These are phyloP conservation scores for Drosophila obscura DNA, from an alignment of 1,140 invertebrate genomes.

Conservation along the genomic window DNA sequence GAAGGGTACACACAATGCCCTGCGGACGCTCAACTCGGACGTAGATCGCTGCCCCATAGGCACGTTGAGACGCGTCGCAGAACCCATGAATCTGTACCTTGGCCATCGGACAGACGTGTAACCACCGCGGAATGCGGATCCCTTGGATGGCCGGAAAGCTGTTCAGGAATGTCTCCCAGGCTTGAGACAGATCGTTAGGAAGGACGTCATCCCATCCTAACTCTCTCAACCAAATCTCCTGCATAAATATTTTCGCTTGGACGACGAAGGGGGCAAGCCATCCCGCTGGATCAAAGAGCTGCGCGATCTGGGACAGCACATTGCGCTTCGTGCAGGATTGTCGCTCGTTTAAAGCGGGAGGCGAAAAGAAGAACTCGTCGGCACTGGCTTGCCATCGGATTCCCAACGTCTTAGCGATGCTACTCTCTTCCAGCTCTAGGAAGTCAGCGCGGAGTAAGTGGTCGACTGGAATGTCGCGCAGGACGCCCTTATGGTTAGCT, in stretches of 20 bases:
- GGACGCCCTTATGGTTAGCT: too few species aligned
- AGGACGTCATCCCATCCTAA: background rate
- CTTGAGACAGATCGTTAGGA: background rate
- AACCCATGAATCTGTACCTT: too few species aligned
- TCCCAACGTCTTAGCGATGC: background rate
- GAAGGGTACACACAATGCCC: too few species aligned
- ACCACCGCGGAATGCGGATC: background rate
- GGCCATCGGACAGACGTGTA: too few species aligned
- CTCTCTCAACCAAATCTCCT: background rate
- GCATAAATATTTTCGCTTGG: background rate
- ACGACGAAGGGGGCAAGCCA: background rate
- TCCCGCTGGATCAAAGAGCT: background rate
- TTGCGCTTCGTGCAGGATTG: background rate
- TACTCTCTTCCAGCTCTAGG: background rate
- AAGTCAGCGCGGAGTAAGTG: background rate
- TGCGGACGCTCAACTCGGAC: too few species aligned
- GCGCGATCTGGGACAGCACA: background rate
- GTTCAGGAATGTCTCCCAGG: background rate
- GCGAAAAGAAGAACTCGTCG: background rate
- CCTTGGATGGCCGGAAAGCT: background rate
- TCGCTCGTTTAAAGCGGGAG: too few species aligned
- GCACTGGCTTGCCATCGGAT: background rate
- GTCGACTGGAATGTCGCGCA: too few species aligned
- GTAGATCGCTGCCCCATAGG: too few species aligned
- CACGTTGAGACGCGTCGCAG: too few species aligned